phyloP scores from a whole-genome alignment of 1,140 invertebrate genomes.

The Pachyrhynchus sulphureomaculatus region DNA sequence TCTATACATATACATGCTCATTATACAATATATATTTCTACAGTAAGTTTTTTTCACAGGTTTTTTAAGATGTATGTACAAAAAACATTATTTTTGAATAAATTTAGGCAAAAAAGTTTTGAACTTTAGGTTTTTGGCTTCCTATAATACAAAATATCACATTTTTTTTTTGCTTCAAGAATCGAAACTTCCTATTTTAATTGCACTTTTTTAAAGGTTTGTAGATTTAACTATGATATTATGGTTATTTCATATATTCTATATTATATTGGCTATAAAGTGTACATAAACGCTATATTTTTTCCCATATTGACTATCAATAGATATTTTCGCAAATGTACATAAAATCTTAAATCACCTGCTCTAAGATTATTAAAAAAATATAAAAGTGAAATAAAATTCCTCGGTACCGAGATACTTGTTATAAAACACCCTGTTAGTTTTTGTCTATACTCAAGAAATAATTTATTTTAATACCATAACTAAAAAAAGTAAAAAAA shows the following conservation, averaged over 20 bases:
- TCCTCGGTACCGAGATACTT: conserved; percentile 6
- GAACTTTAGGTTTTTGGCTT: neutral
- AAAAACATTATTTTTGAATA: neutral
- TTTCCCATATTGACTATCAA: too few species aligned
- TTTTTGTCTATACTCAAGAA: conserved; percentile 11
- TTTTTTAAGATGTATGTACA: neutral
- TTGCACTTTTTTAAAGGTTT: neutral
- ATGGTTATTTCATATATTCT: too few species aligned
- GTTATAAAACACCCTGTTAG: conserved; percentile 28
- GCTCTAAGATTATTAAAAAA: neutral
- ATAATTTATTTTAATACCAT: conserved; percentile 8
- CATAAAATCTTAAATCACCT: neutral
- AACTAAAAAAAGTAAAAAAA: conserved; percentile 11
- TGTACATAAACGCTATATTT: too few species aligned
- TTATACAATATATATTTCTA: conserved; percentile 24
- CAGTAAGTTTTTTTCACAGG: conserved; percentile 15
- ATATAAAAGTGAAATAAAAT: neutral
- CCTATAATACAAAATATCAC: conserved; percentile 1
- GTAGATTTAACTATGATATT: neutral
- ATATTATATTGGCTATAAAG: too few species aligned
- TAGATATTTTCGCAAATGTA: neutral
- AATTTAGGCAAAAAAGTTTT: neutral
- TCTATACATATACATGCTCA: conserved; percentile 24
- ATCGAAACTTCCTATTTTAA: neutral
- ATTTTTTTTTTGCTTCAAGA: neutral